Base-by-base conservation (phyloP, 2,113 vertebrate genomes). In the Euleptes europaea region DNA sequence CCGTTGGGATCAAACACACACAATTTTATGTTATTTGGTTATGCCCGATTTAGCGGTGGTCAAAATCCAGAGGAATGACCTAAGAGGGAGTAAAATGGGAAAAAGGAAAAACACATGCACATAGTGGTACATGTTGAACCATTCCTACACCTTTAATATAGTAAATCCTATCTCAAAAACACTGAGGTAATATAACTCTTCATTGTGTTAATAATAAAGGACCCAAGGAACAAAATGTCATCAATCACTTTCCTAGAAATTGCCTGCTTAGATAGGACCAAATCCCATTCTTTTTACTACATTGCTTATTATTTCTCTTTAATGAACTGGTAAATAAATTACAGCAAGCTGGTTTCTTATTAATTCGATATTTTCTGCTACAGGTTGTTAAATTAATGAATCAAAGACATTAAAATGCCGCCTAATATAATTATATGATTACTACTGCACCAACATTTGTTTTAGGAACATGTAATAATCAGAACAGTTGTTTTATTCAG, bases 241-340 rank as follows among this genome's bases (percentile, higher is more conserved):
- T 90, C 72, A 28, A 60, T 91, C 76, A 75, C 2, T 75, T 88
- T 15, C 6, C 47, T n/a, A 63, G 76, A 88, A 92, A 88, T 49
- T 85, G 80, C 72, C 57, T 84, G 3, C 65, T 31, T 14, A 88
- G 78, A 76, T 33, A 71, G 47, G 63, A 44, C 69, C 83, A 51
- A 0, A 60, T 0, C 2, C 4, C 19, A 44, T 54, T 88, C 74
- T 73, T 63, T 15, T 44, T 13, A 75, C 70, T 80, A 38, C 86
- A 80, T 79, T 86, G 21, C 80, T 80, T 83, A 12, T 86, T 78
- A 88, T 28, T 93, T 88, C 83, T 90, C 67, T 87, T 92, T 94
- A 92, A 94, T 90, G 90, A 94, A 89, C 71, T 92, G 90, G 85
- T 78, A 93, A 91, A 93, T 91, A 94, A 92, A 94, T 93, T 87